Evolutionary conservation across 2,797 vertebrate genomes (phyloP).

Genomic region (Tarsius wallacei): DNA sequence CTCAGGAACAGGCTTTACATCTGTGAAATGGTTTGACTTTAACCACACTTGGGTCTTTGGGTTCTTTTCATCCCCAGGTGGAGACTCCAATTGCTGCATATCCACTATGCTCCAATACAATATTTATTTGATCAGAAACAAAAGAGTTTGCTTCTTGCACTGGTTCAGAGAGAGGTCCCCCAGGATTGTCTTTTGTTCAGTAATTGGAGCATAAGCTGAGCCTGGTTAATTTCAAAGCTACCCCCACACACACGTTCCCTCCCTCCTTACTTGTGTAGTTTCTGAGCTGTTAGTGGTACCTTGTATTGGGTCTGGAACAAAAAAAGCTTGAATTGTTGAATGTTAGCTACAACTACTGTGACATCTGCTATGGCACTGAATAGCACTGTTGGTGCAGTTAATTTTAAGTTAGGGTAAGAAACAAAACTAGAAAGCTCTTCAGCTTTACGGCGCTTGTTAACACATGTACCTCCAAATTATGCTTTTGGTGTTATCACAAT

Average conservation of each 20-base stretch:
- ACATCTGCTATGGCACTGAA: conserved; percentile 64
- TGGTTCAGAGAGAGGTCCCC: conserved; percentile 73
- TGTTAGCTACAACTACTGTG: conserved; percentile 20
- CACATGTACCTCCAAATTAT: conserved; percentile 55
- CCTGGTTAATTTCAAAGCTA: conserved; percentile 82
- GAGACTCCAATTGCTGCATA: conserved; percentile 50
- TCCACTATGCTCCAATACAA: background rate
- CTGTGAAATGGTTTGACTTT: conserved; percentile 62
- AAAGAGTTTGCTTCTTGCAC: conserved; percentile 77
- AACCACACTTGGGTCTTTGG: background rate
- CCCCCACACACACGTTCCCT: background rate
- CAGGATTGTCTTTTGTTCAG: conserved; percentile 78
- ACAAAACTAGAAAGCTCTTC: conserved; percentile 65
- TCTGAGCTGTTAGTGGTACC: conserved; percentile 64
- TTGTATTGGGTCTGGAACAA: conserved; percentile 70
- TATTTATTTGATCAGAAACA: conserved; percentile 73
- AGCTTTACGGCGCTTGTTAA: conserved; percentile 65
- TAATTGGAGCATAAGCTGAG: conserved; percentile 83
- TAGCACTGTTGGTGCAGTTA: conserved; percentile 64
- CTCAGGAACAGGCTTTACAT: conserved; percentile 49
- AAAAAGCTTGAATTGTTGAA: conserved; percentile 60
- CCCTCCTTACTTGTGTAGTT: background rate
- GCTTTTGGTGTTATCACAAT: conserved; percentile 76
- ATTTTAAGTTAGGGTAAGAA: conserved; percentile 80
- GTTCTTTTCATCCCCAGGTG: conserved; percentile 27